Base-by-base conservation (phyloP, 2,113 vertebrate genomes). In the Ceuthmochares aereus region DNA sequence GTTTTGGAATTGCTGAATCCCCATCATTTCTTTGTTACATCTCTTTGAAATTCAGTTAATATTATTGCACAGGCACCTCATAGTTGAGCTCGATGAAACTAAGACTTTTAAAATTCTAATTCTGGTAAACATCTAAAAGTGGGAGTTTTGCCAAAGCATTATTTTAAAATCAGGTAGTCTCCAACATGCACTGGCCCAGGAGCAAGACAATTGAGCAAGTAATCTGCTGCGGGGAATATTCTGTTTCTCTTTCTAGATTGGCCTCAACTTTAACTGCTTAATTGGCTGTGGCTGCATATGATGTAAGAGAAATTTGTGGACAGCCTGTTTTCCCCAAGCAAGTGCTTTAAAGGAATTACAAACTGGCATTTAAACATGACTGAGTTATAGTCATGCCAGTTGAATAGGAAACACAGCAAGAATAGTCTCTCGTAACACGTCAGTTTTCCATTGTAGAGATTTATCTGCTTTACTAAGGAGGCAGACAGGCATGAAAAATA, bases 381-480 rank as follows among this genome's bases (percentile, higher is more conserved):
- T 88, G 87, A 93, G 27, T 91, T 83, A 79, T 36, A 87, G 37
- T 68, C 66, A 54, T 32, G 42, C 15, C 62, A 87, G 63, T 40
- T 9, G 21, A 89, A 87, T 91, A 74, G 85, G 81, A 91, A 75
- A 73, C 49, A 78, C 10, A 40, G 19, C 27, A 85, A 89, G 40
- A 89, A 82, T 12, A 87, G 56, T 40, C 25, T 94, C 43, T 76
- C 79, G 60, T 60, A 91, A 59, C 89, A 60, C 30, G 68, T 55
- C 69, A 60, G 29, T 91, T 89, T 91, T 81, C 81, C 54, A 58
- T 30, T 82, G 66, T 73, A 91, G 69, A 82, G 58, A 79, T 89
- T 95, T 94, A 89, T 90, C 69, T 89, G 49, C 52, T 84, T 42
- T 72, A 25, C 77, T 93, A 70, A 75, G 43, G 17, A 87, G 43